Conservation (phyloP, 2,113 vertebrate species). For the Campylomormyrus tamandua region DNA sequence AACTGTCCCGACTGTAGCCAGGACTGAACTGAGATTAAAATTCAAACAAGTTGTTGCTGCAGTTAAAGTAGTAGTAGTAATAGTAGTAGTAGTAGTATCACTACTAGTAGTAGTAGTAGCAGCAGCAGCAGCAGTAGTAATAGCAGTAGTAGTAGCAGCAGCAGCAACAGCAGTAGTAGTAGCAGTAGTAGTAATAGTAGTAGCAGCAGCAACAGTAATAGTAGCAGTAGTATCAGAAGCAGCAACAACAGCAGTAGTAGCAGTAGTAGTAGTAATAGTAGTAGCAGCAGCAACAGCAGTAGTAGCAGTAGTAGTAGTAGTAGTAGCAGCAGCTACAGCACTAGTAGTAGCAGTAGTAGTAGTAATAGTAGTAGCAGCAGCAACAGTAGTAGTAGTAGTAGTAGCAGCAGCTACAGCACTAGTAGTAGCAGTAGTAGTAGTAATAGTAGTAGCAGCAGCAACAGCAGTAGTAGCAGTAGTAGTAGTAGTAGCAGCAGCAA, state of each 20-base stretch:
- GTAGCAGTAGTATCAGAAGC: too few species aligned
- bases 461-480: neutral
- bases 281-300: too few species aligned
- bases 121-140: accelerated
- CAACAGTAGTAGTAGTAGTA: accelerated
- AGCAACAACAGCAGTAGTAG: neutral
- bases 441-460: too few species aligned
- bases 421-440: too few species aligned
- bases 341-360: too few species aligned
- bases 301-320: neutral
- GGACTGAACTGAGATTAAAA: neutral
- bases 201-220: accelerated
- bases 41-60: neutral
- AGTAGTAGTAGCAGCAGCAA: too few species aligned
- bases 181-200: accelerated
- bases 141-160: too few species aligned
- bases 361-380: too few species aligned
- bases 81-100: neutral
- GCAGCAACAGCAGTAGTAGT: neutral
- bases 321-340: neutral
- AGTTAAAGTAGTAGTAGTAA: neutral
- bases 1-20: neutral
- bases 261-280: too few species aligned
- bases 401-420: accelerated
- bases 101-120: too few species aligned